These are phyloP conservation scores for Anneissia japonica DNA, from an alignment of 35 echinoderm and acorn worm species.

Conservation along the genomic window DNA sequence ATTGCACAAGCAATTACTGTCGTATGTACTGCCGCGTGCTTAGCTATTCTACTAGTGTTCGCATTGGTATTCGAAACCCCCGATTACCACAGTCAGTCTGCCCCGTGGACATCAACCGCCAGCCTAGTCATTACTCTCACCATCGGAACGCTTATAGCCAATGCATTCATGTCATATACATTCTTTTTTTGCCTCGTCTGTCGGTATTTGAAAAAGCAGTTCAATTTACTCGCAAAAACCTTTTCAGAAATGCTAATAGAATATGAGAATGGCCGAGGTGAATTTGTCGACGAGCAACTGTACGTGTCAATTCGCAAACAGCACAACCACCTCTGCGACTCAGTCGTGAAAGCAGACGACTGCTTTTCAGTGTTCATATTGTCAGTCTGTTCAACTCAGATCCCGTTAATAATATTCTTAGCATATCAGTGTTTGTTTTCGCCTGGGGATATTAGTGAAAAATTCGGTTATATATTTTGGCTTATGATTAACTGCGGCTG, in stretches of 20 bases:
- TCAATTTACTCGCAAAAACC: background rate
- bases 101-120: background rate
- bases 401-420: background rate
- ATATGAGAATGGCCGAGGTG: background rate
- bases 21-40: background rate
- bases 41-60: background rate
- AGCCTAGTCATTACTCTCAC: background rate
- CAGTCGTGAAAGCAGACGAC: background rate
- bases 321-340: background rate
- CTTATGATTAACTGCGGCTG: background rate
- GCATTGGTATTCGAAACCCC: background rate
- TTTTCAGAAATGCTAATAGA: background rate
- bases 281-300: background rate
- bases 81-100: background rate
- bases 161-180: background rate
- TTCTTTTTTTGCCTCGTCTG: background rate
- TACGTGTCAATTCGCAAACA: background rate
- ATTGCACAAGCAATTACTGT: background rate
- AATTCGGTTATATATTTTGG: background rate
- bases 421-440: background rate
- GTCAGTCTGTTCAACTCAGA: background rate
- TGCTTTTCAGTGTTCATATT: background rate
- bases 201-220: background rate
- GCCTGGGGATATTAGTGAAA: background rate
- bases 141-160: background rate